Percentiles rank a stretch among this genome's conserved stretches.
phyloP scores from a whole-genome alignment of 2,888 invertebrate genomes.

The Troides helena region DNA sequence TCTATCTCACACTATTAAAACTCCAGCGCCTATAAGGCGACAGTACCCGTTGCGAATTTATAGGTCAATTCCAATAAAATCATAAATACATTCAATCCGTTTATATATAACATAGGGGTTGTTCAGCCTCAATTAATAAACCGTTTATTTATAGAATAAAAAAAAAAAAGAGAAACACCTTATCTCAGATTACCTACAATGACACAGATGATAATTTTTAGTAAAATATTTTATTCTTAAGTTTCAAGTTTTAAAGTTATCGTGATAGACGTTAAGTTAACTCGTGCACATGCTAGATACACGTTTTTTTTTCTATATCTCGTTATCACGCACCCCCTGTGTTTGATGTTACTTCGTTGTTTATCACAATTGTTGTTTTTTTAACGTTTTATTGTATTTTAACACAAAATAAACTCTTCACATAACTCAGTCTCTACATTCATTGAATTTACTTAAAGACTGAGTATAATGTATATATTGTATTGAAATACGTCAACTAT shows the following conservation, averaged over 20 bases:
- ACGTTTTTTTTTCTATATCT: not conserved
- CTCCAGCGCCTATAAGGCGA: too few relatives aligned
- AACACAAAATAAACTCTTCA: not conserved
- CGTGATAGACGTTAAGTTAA: constrained; percentile 25
- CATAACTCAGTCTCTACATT: not conserved
- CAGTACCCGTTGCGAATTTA: too few relatives aligned
- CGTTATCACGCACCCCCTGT: constrained; percentile 13
- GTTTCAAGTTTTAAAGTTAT: constrained; percentile 1
- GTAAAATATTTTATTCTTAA: not conserved
- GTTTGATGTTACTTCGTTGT: constrained; percentile 7
- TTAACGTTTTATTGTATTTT: not conserved
- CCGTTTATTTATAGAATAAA: too few relatives aligned
- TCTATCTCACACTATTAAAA: too few relatives aligned
- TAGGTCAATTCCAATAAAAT: too few relatives aligned
- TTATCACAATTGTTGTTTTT: not conserved
- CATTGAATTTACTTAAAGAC: not conserved
- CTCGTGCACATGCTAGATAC: constrained; percentile 19
- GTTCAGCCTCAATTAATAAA: too few relatives aligned
- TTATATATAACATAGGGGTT: too few relatives aligned
- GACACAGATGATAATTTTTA: not conserved
- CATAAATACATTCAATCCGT: too few relatives aligned
- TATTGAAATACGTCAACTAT: not conserved
- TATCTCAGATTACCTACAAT: not conserved
- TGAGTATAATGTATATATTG: not conserved
- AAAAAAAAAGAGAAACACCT: not conserved